These are phyloP conservation scores for Hemitrygon akajei DNA, from an alignment of 2,797 vertebrate genomes.

Conservation along the genomic window DNA sequence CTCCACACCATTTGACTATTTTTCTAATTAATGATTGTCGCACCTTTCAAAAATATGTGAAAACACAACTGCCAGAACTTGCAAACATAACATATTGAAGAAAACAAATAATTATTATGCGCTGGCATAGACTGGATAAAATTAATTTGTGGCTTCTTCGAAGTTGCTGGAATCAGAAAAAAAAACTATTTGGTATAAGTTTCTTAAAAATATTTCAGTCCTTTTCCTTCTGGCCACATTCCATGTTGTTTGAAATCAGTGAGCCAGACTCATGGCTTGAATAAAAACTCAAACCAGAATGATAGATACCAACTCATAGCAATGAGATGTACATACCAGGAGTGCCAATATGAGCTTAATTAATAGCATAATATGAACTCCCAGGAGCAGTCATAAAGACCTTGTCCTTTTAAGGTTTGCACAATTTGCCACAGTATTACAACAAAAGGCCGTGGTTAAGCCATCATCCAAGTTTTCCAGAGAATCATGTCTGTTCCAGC, in stretches of 20 bases:
- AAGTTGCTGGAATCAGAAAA: constrained; percentile 18
- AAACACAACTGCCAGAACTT: constrained; percentile 27
- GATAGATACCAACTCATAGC: background rate
- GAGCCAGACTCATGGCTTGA: background rate
- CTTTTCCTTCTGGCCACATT: background rate
- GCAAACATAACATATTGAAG: constrained; percentile 31
- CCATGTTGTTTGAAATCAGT: background rate
- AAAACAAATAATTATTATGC: constrained; percentile 35
- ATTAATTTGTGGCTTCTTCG: constrained; percentile 18
- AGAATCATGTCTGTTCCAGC: background rate
- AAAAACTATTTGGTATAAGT: background rate
- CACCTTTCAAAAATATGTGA: constrained; percentile 31
- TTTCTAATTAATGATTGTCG: constrained; percentile 35
- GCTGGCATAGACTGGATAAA: background rate
- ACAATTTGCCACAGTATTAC: background rate
- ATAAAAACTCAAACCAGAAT: background rate
- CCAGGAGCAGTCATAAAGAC: background rate
- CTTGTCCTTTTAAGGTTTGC: background rate
- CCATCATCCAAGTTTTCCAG: background rate
- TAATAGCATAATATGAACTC: background rate
- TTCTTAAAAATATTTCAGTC: background rate
- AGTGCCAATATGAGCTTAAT: background rate
- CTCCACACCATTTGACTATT: constrained; percentile 28
- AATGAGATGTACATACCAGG: background rate
- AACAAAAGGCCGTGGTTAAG: background rate